phyloP scores from a whole-genome alignment of 2,113 vertebrate genomes.

The Nymphicus hollandicus region DNA sequence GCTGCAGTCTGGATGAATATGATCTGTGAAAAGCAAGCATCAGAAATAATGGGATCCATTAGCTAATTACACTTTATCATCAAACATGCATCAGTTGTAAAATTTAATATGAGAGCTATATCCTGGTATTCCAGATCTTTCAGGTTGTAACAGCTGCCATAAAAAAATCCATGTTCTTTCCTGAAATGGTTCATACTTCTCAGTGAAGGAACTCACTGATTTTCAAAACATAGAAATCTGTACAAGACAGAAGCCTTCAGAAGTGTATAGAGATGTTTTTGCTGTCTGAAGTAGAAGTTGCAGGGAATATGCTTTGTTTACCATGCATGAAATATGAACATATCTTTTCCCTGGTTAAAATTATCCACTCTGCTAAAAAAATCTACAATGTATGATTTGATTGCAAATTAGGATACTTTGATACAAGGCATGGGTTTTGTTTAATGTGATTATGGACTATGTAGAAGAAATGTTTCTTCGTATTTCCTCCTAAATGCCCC shows the following conservation, averaged over 20 bases:
- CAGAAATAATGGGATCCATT: conserved; percentile 41
- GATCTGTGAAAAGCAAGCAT: conserved; percentile 17
- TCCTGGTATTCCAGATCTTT: not conserved
- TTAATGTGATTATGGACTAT: not conserved
- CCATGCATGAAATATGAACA: not conserved
- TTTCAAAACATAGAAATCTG: not conserved
- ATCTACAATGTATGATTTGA: not conserved
- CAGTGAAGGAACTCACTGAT: not conserved
- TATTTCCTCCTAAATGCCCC: not conserved
- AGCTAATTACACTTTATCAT: conserved; percentile 37
- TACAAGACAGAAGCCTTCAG: not conserved
- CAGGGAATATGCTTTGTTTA: not conserved
- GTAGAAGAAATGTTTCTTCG: not conserved
- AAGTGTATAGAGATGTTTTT: not conserved
- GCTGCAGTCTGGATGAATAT: conserved; percentile 5
- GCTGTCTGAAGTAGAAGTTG: not conserved
- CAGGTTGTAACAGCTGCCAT: not conserved
- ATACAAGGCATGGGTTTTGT: not conserved
- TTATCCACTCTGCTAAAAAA: not conserved
- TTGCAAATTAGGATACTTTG: not conserved
- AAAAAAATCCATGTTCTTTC: not conserved
- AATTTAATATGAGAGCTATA: conserved; percentile 4
- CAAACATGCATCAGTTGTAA: not conserved
- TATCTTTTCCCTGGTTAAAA: not conserved
- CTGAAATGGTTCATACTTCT: not conserved